Evolutionary conservation across 2,888 invertebrate species (phyloP).

Genomic region (Xestobium rufovillosum): DNA sequence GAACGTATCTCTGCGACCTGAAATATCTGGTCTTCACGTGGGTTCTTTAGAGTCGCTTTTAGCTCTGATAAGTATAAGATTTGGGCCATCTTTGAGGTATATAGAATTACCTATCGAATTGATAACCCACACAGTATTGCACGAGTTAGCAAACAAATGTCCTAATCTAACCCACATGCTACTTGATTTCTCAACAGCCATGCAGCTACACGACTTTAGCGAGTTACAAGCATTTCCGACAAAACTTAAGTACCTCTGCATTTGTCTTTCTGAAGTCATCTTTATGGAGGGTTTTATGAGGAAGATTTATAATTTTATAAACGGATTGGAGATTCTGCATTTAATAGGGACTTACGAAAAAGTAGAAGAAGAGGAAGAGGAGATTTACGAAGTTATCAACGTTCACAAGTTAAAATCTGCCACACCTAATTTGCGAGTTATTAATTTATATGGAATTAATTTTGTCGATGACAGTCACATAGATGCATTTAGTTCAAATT

Average conservation of each 20-base stretch:
- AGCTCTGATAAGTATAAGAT: slow-evolving; percentile 79
- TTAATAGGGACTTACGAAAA: slow-evolving; percentile 97
- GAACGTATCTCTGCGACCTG: slow-evolving; percentile 91
- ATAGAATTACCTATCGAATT: slow-evolving; percentile 93
- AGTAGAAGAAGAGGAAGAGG: slow-evolving; percentile 97
- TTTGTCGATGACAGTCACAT: slow-evolving; percentile 98
- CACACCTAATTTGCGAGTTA: slow-evolving; percentile 93
- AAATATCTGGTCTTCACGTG: slow-evolving; percentile 91
- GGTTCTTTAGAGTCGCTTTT: slow-evolving; percentile 80
- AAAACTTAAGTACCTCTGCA: slow-evolving; percentile 73
- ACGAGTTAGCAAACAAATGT: slow-evolving; percentile 93
- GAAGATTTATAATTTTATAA: slow-evolving; percentile 99
- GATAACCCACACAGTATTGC: slow-evolving; percentile 93
- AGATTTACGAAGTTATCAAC: slow-evolving; percentile 98
- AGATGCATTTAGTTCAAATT: slow-evolving; percentile 94
- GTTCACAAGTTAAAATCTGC: slow-evolving; percentile 97
- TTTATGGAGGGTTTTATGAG: slow-evolving; percentile 99
- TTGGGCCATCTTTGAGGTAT: slow-evolving; percentile 79
- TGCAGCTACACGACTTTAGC: slow-evolving; percentile 99
- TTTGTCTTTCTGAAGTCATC: slow-evolving; percentile 97
- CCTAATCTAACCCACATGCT: slow-evolving; percentile 94
- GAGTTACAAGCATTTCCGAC: slow-evolving; percentile 98
- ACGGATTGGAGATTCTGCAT: slow-evolving; percentile 93
- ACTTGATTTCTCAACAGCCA: slow-evolving; percentile 96
- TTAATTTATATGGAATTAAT: slow-evolving; percentile 97